Evolutionary conservation across 2,888 invertebrate species (phyloP).

Genomic region (Pheosia gnoma): DNA sequence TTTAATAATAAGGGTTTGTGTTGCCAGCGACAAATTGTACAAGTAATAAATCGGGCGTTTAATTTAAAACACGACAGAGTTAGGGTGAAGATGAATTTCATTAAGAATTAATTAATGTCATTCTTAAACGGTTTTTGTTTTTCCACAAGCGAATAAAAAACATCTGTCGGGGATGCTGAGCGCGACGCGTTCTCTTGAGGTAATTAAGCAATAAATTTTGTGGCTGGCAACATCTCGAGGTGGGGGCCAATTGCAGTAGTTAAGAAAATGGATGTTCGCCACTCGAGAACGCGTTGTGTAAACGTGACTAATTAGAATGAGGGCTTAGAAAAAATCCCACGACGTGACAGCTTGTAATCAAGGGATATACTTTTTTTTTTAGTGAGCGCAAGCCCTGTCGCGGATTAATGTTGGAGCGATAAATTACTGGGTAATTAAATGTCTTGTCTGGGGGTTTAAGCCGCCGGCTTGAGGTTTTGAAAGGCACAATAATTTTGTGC

Average conservation of each 20-base stretch:
- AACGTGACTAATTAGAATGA: slow-evolving; percentile 79
- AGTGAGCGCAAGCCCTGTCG: slow-evolving; percentile 64
- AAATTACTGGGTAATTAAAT: slow-evolving; percentile 81
- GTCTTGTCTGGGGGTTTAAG: slow-evolving; percentile 61
- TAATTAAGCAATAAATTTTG: slow-evolving; percentile 85
- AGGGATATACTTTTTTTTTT: slow-evolving; percentile 72
- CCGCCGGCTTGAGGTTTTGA: slow-evolving; percentile 37
- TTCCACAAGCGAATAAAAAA: slow-evolving; percentile 79
- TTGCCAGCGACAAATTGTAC: slow-evolving; percentile 79
- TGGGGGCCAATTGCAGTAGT: slow-evolving; percentile 81
- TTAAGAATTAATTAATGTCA: slow-evolving; percentile 85
- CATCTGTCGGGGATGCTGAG: slow-evolving; percentile 72
- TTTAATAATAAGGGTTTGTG: slow-evolving; percentile 64
- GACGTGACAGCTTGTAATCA: slow-evolving; percentile 83
- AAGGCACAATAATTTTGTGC: slow-evolving; percentile 33
- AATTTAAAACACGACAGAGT: slow-evolving; percentile 73
- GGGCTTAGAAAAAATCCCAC: slow-evolving; percentile 81
- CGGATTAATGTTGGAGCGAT: slow-evolving; percentile 75
- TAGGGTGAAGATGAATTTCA: slow-evolving; percentile 84
- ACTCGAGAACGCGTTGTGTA: slow-evolving; percentile 54
- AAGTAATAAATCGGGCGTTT: slow-evolving; percentile 80
- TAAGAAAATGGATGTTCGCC: slow-evolving; percentile 78
- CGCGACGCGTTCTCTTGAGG: slow-evolving; percentile 81
- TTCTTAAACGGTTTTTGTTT: slow-evolving; percentile 83
- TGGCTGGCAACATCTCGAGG: slow-evolving; percentile 78